Evolutionary conservation across 2,888 invertebrate species (phyloP), one percentile per base, ranked within the genome.

Genomic region (Creontiades dilutus): DNA sequence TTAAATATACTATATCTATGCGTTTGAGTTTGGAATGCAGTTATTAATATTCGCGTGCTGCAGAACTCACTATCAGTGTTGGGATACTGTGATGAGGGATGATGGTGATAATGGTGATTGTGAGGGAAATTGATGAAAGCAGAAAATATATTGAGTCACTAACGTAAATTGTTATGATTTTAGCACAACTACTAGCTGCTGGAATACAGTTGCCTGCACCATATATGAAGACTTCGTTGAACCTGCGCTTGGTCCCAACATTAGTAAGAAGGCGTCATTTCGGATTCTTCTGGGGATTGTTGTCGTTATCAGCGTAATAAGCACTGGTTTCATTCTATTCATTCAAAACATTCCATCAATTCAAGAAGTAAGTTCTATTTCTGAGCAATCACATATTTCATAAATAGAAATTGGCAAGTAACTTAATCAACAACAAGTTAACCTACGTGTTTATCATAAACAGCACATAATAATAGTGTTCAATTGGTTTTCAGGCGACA

Each of bases 161-260:
- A 37, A 52, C 16, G 11, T 13, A 52, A 2, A 52, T 14, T 52
- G 52, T 2, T 13, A 52, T 75, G 12, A 1, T 75, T 75, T 19
- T 7, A 80, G 80, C 37, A 80, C 80, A 13, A 80, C 80, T 27
- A 80, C 80, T 13, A 80, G 80, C 28, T 80, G 80, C 80, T 93
- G 96, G 28, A 96, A 96, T 92, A 95, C 95, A 0, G 93, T 95
- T 91, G 94, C 95, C n/a, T 96, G 95, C 14, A 95, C 95, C 0
- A 93, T 95, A 46, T 96, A 95, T 92, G 95, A 96, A 92, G 96
- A 96, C 92, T 95, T 95, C 92, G 94, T 96, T 55, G 94, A 94
- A 87, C 94, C 94, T 0, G 95, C 92, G 91, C 93, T 95, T 92
- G 94, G 94, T 1, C 93, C 93, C 80, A 93, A 93, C 80, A 94